Conservation (phyloP, 1,140 invertebrate species). For the Limonius californicus region DNA sequence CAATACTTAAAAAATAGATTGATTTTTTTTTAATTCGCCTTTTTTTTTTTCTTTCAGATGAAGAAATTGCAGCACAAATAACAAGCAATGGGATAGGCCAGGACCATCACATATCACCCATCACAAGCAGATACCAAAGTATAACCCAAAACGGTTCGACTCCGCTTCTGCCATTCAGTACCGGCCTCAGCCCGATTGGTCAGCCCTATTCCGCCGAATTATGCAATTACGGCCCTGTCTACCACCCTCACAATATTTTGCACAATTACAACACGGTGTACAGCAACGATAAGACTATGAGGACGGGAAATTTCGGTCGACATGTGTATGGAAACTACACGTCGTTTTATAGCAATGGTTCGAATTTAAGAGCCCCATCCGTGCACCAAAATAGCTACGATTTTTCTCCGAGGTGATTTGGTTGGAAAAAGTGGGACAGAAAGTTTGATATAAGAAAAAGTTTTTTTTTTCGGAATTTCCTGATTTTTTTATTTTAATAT, state of each 20-base stretch:
- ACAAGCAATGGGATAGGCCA: not conserved
- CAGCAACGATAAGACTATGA: slow-evolving; percentile 40
- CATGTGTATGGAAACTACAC: slow-evolving; percentile 41
- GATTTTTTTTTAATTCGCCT: too few relatives aligned
- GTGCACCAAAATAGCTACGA: slow-evolving; percentile 42
- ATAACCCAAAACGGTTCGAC: slow-evolving; percentile 26
- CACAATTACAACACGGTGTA: slow-evolving; percentile 45
- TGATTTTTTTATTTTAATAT: not conserved
- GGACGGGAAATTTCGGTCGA: slow-evolving; percentile 36
- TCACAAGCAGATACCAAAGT: slow-evolving; percentile 36
- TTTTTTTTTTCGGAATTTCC: not conserved
- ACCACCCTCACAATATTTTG: slow-evolving; percentile 44
- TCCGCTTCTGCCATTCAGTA: slow-evolving; percentile 32
- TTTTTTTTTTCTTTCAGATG: slow-evolving; percentile 38
- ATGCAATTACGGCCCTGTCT: slow-evolving; percentile 45
- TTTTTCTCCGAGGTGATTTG: slow-evolving; percentile 42
- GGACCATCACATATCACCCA: slow-evolving; percentile 21
- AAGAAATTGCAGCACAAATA: slow-evolving; percentile 26
- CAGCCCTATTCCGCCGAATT: slow-evolving; percentile 44
- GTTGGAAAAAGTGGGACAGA: too few relatives aligned
- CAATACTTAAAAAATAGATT: too few relatives aligned
- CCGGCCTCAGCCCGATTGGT: slow-evolving; percentile 36
- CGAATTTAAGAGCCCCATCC: slow-evolving; percentile 34
- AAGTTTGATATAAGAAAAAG: too few relatives aligned
- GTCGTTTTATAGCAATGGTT: slow-evolving; percentile 39